Evolutionary conservation across 2,113 vertebrate species (phyloP), one percentile per base, ranked within the genome.

Genomic region (Petrocephalus microphthalmus): DNA sequence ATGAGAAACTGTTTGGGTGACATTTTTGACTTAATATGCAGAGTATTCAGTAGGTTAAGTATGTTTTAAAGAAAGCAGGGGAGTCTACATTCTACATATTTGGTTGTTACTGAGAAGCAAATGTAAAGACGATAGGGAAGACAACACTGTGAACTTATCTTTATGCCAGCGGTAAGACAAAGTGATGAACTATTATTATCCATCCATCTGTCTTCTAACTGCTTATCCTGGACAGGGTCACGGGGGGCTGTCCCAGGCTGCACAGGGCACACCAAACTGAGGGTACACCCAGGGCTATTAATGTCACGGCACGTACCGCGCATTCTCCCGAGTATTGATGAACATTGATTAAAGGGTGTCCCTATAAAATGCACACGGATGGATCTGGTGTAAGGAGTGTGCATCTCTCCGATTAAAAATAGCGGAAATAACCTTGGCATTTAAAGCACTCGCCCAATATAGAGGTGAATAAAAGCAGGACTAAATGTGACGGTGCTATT

Each of bases 211-310:
- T 78, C 71, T 78, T 78, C 71, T 29, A 42, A 42, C 71, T 78
- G 33, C 71, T 78, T 78, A 78, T 78, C 71, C 71, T 37, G 71
- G 71, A 19, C 71, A 78, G 71, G 33, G 71, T 78, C 71, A 67
- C 37, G 33, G 33, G 71, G 67, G 71, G 17, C 17, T 78, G 33
- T 78, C 71, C 67, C 71, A 78, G 17, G 71, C 33, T 37, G 71
- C 15, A 78, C 71, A 7, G 71, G 33, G 13, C 15, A 78, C 33
- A 42, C 4, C 25, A 19, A 74, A 74, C 29, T 15, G 4, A 19
- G 71, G 15, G 29, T 42, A 19, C 60, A 67, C 33, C 15, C 71
- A 37, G 71, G 71, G 37, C 33, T 37, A 78, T 78, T 78, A 78
- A 78, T 78, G 71, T 78, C 5, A 78, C 17, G 71, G 37, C 29